A percentile compares a stretch with the other conserved stretches of the same genome.
Conservation (phyloP, 2,888 invertebrate species). For the Lypha dubia region DNA sequence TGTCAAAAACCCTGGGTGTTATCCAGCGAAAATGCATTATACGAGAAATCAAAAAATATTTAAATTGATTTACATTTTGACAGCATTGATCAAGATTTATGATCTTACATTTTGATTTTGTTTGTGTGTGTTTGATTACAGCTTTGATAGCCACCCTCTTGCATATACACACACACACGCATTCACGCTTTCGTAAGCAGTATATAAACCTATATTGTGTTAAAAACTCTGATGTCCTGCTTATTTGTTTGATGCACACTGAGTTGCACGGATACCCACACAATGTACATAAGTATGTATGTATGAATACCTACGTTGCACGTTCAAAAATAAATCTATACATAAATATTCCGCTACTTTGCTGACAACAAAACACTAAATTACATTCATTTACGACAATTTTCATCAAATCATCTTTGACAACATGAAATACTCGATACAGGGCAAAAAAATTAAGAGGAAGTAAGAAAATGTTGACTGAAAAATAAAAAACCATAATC, state of each 20-base stretch:
- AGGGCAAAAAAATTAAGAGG: constrained; percentile 21
- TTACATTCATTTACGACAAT: constrained; percentile 68
- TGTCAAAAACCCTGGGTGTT: no score
- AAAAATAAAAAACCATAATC: constrained; percentile 65
- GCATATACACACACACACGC: not conserved
- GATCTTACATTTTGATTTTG: constrained; percentile 42
- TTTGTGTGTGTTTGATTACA: constrained; percentile 27
- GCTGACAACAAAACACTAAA: constrained; percentile 55
- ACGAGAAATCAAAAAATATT: constrained; percentile 7
- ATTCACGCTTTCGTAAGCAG: not conserved
- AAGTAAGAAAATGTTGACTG: constrained; percentile 43
- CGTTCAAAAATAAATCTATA: constrained; percentile 16
- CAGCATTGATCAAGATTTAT: constrained; percentile 65
- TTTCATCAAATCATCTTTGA: constrained; percentile 72
- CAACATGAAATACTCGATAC: constrained; percentile 62
- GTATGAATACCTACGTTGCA: no score
- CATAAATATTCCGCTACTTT: not conserved
- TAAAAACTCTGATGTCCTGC: constrained; percentile 20
- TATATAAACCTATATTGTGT: not conserved
- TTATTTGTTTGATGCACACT: constrained; percentile 6
- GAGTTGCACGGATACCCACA: not conserved
- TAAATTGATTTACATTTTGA: constrained; percentile 60
- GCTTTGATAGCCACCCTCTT: not conserved
- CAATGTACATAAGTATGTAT: no score
- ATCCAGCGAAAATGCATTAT: not conserved